Percentiles rank a stretch among this genome's conserved stretches.
phyloP scores from a whole-genome alignment of 2,113 vertebrate species.

The Clarias macrocephalus region DNA sequence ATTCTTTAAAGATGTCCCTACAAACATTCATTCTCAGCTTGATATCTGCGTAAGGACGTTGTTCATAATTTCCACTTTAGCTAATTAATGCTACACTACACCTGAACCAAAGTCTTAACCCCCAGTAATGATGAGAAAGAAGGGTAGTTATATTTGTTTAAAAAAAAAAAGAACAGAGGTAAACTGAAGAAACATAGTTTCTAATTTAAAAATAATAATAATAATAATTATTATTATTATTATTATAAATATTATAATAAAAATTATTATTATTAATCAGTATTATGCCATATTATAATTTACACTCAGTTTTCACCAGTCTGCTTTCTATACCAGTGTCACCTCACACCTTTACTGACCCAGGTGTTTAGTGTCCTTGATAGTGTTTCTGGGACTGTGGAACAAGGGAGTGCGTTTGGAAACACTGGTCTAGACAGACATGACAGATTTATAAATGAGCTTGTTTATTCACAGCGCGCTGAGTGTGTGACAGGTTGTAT shows the following conservation, averaged over 20 bases:
- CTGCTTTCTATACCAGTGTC: background rate
- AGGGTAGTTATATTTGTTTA: too few relatives aligned
- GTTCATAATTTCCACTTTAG: background rate
- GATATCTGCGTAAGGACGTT: background rate
- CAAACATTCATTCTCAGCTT: background rate
- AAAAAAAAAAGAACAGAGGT: background rate
- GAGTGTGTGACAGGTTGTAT: slow-evolving; percentile 14
- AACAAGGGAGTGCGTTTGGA: background rate
- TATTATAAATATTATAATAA: too few relatives aligned
- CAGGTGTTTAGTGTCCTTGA: slow-evolving; percentile 18
- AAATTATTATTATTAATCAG: background rate
- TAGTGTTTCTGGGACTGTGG: background rate
- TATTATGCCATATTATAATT: background rate
- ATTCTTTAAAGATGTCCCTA: background rate
- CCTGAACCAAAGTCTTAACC: background rate
- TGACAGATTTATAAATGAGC: slow-evolving; percentile 25
- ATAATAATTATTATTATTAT: background rate
- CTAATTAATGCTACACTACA: background rate
- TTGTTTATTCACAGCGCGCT: slow-evolving; percentile 4
- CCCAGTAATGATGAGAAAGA: background rate
- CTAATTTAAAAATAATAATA: background rate
- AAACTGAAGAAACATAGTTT: too few relatives aligned
- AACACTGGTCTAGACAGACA: background rate
- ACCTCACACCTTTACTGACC: background rate
- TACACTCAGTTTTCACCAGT: background rate